These are phyloP conservation scores for Hippocampus comes DNA, from an alignment of 2,113 vertebrate species.

Conservation along the genomic window DNA sequence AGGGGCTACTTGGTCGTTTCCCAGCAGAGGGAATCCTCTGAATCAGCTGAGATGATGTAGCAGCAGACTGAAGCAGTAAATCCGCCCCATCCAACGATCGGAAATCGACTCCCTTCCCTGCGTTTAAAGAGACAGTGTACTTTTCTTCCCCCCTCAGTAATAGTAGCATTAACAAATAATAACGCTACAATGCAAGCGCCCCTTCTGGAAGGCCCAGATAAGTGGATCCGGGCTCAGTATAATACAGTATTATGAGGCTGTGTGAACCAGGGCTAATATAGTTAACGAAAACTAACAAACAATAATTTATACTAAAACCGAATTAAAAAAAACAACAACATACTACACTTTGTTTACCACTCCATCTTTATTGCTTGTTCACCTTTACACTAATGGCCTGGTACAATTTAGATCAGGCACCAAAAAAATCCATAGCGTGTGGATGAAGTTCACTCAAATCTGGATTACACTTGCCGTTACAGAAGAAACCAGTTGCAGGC, in stretches of 20 bases:
- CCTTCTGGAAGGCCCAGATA: no score
- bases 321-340: no score
- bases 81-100: constrained; percentile 37
- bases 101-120: constrained; percentile 50
- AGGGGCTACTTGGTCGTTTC: constrained; percentile 1
- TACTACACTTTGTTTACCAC: constrained; percentile 19
- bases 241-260: no score
- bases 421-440: constrained; percentile 18
- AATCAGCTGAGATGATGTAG: constrained; percentile 48
- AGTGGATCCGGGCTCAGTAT: no score
- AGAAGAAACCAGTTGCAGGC: constrained; percentile 29
- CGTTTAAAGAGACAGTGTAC: constrained; percentile 52
- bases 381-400: constrained; percentile 43
- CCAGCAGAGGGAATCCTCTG: constrained; percentile 35
- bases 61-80: constrained; percentile 26
- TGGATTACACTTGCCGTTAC: constrained; percentile 27
- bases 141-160: no score
- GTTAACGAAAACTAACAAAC: no score
- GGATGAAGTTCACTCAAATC: constrained; percentile 20
- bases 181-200: no score
- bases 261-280: no score
- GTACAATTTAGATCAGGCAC: constrained; percentile 34
- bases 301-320: no score
- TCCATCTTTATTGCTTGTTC: constrained; percentile 65
- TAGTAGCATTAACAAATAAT: no score